Evolutionary conservation across 2,888 invertebrate species (phyloP).

Genomic region (Chrysopilus asiliformis): DNA sequence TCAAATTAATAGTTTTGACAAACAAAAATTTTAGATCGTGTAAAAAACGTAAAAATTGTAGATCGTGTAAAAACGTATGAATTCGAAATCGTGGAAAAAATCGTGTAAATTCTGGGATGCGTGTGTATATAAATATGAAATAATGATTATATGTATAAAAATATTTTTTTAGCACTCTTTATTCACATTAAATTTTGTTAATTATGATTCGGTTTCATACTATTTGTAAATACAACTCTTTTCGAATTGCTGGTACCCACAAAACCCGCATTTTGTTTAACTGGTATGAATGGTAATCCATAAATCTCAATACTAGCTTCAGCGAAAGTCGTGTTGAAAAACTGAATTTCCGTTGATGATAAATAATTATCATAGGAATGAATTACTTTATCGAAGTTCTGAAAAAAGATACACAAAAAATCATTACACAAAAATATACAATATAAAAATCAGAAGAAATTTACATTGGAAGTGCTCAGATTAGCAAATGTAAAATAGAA

Average conservation of each 20-base stretch:
- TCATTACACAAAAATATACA: neutral
- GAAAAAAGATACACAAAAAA: neutral
- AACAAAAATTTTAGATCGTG: no score
- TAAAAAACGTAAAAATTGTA: no score
- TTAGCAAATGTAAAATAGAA: slow-evolving; percentile 10
- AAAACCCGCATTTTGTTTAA: slow-evolving; percentile 3
- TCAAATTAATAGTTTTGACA: no score
- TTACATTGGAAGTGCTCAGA: slow-evolving; percentile 8
- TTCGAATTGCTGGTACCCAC: slow-evolving; percentile 3
- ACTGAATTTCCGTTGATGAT: slow-evolving; percentile 9
- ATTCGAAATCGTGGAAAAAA: no score
- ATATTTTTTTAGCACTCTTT: no score
- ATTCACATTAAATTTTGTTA: no score
- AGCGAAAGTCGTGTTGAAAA: slow-evolving; percentile 8
- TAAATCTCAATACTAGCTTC: slow-evolving; percentile 8
- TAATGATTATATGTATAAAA: no score
- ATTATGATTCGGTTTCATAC: slow-evolving; percentile 3
- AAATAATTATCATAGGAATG: slow-evolving; percentile 8
- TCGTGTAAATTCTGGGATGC: no score
- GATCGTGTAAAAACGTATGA: no score
- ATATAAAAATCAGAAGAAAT: neutral
- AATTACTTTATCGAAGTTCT: slow-evolving; percentile 9
- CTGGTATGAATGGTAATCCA: slow-evolving; percentile 5
- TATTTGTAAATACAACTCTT: slow-evolving; percentile 8
- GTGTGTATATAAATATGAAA: no score